These are phyloP conservation scores for Orchesellides sinensis DNA, from an alignment of 2,888 invertebrate genomes.

Conservation along the genomic window DNA sequence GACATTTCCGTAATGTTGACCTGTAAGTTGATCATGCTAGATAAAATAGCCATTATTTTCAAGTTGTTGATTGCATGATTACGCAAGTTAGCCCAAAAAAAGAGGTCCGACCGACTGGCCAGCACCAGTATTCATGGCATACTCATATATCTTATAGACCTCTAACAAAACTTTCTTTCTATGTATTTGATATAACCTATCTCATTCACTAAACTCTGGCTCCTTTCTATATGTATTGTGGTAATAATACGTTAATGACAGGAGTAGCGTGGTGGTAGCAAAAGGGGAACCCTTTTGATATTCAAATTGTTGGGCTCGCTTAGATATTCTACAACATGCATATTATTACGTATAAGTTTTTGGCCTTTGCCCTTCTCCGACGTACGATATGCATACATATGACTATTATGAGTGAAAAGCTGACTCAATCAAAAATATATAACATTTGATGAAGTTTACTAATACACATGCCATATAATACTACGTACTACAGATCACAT, in stretches of 20 bases:
- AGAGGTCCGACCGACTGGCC: neutral
- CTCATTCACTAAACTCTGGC: neutral
- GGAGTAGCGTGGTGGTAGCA: constrained; percentile 14
- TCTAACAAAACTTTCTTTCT: constrained; percentile 10
- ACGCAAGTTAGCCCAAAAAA: constrained; percentile 34
- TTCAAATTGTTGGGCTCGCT: constrained; percentile 49
- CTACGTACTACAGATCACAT: constrained; percentile 27
- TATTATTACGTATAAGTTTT: neutral
- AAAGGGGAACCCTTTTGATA: constrained; percentile 52
- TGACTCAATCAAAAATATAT: constrained; percentile 51
- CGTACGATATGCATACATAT: neutral
- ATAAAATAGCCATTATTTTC: constrained; percentile 72
- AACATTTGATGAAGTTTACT: too few relatives aligned
- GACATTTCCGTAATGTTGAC: constrained; percentile 75
- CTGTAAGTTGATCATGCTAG: constrained; percentile 64
- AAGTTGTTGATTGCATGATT: constrained; percentile 75
- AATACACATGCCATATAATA: neutral
- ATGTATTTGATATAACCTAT: constrained; percentile 10
- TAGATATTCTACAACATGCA: neutral
- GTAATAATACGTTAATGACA: constrained; percentile 61
- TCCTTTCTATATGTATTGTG: neutral
- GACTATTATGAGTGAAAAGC: too few relatives aligned
- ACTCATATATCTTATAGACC: neutral
- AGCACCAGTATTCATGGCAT: constrained; percentile 9
- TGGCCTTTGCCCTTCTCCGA: constrained; percentile 30